Evolutionary conservation across 1,140 invertebrate species (phyloP), one percentile per base, ranked within the genome.

Genomic region (Pseudachorutes palmiensis): DNA sequence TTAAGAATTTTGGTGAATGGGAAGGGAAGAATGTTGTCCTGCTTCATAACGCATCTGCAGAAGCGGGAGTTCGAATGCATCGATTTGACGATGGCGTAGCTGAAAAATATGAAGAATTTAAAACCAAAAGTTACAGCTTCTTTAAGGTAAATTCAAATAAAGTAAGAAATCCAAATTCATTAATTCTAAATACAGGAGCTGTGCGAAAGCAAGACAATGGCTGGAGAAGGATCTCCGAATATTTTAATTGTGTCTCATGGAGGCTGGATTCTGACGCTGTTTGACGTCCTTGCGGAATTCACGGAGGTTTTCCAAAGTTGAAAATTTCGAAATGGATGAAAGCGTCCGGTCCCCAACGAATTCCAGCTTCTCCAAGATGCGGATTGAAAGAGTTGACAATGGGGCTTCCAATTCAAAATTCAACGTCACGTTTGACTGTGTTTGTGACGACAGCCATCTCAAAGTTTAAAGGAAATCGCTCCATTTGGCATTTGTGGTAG

Each of bases 161-260:
- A 49, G 31, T 1, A 2, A n/a, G n/a, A n/a, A n/a, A n/a, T n/a
- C n/a, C n/a, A n/a, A n/a, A n/a, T 29, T 60, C 2, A 55, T 2
- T 55, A 3, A 55, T 58, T 65, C 9, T 65, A 12, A 19, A 19
- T 61, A 22, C 41, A 70, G 70, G 36, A 26, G 19, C 14, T 71
- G 1, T 68, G 66, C 24, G 62, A 64, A 33, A 26, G 66, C 9
- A 66, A 36, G 22, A 66, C 67, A 32, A 29, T 1, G 0, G 48
- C 58, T 0, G 29, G 36, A 2, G 36, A 41, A 5, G n/a, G 64
- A 14, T 26, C 16, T 3, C 67, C 66, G 51, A 68, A 71, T 32
- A 60, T 69, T 62, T 51, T 71, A 16, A 64, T 66, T 12, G 70
- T 71, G 29, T 65, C 66, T 22, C 70, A 71, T 29, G 70, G 70